Base-by-base conservation (phyloP, 2,888 invertebrate genomes). In the Hypsopygia costalis region DNA sequence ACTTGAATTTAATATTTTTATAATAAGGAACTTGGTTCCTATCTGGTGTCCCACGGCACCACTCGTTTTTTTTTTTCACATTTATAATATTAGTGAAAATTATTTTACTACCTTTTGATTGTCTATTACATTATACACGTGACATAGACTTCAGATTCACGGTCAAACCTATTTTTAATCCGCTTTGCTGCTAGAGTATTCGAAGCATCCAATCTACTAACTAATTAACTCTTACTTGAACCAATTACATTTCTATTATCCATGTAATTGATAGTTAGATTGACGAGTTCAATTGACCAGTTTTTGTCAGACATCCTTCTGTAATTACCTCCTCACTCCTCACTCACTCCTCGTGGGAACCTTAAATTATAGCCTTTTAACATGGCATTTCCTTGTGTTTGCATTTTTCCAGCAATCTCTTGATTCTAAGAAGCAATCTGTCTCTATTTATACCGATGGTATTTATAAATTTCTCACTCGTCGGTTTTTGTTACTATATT, bases 361-460 rank as follows among this genome's bases (percentile, higher is more conserved):
- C 21, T 25, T 32, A 42, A 42, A 44, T 46, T 36, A 49, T 42
- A 29, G 40, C 40, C 34, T 36, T 44, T 39, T 43, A 36, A 38
- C 49, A 47, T 40, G 41, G 41, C 43, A 44, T 46, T 31, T 9
- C 6, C 22, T 31, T 38, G 40, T 36, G 36, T 39, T 36, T n/a
- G 12, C 33, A 22, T 32, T 41, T 38, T 45, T 51, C 47, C 39
- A 46, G 46, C 16, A 27, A 47, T 62, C 43, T 59, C 58, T 52
- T 56, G 54, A 25, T 25, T 45, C 6, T 11, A n/a, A 12, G n/a
- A 10, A 46, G 46, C 44, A 55, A 62, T 62, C 61, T 62, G 57
- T 62, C 54, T 45, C 50, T 41, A 52, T 58, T 46, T 46, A 41
- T 41, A 48, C 41, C 49, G 42, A 43, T 36, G 27, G 32, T 29